Evolutionary conservation across 2,113 vertebrate species (phyloP).

Genomic region (Sylvicapra grimmia): DNA sequence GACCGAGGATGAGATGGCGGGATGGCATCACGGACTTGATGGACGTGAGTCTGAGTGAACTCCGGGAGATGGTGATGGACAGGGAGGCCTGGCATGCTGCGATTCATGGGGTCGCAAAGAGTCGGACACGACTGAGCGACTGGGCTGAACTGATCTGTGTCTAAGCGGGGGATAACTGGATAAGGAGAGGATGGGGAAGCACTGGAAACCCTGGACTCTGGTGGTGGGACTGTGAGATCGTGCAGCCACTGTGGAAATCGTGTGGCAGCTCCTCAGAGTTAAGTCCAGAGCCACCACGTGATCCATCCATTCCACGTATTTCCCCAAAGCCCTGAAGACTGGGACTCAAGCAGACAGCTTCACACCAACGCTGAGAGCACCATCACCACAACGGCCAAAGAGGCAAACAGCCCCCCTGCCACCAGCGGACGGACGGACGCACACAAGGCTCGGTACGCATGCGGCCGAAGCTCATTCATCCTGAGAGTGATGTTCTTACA

Average conservation of each 20-base stretch:
- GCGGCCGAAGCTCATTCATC: not conserved
- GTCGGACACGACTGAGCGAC: too few species aligned
- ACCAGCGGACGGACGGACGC: not conserved
- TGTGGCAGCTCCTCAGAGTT: not conserved
- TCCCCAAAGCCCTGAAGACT: not conserved
- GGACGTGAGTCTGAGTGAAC: too few species aligned
- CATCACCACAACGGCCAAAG: not conserved
- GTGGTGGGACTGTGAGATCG: not conserved
- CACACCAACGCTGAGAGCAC: not conserved
- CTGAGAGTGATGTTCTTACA: not conserved
- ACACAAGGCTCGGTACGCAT: accelerated
- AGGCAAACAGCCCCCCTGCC: not conserved
- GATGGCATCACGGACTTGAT: too few species aligned
- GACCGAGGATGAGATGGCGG: too few species aligned
- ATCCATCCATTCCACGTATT: not conserved
- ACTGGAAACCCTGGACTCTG: not conserved
- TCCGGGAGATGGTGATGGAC: too few species aligned
- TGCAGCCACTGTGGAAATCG: not conserved
- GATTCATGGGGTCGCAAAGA: too few species aligned
- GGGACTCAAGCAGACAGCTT: not conserved
- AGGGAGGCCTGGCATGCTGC: too few species aligned
- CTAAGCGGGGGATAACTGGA: not conserved
- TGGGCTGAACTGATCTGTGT: too few species aligned
- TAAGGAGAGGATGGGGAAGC: not conserved
- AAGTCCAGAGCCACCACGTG: not conserved